These are phyloP conservation scores for Frieseomelitta varia DNA, from an alignment of 1,140 invertebrate species.

Conservation along the genomic window DNA sequence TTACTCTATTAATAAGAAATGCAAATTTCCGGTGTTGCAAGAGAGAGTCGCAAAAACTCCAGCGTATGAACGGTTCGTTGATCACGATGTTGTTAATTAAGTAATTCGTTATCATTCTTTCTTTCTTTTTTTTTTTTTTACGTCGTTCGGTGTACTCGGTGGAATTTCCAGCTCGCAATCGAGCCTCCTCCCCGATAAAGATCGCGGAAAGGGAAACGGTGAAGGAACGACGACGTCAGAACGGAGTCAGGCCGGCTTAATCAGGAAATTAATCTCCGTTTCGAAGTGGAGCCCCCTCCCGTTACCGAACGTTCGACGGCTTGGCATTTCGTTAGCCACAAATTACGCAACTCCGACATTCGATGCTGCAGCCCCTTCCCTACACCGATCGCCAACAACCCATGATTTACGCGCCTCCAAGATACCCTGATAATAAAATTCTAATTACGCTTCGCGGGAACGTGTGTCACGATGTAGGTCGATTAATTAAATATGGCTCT, in stretches of 20 bases:
- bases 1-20: background rate
- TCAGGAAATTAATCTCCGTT: slow-evolving; percentile 36
- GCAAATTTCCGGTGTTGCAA: slow-evolving; percentile 1
- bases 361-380: background rate
- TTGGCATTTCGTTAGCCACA: slow-evolving; percentile 12
- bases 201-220: slow-evolving; percentile 24
- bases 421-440: slow-evolving; percentile 28
- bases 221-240: slow-evolving; percentile 23
- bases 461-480: slow-evolving; percentile 7
- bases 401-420: slow-evolving; percentile 29
- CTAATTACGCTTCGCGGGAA: slow-evolving; percentile 4
- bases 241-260: background rate
- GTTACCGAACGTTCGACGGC: slow-evolving; percentile 4
- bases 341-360: slow-evolving; percentile 36
- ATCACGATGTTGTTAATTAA: slow-evolving; percentile 10
- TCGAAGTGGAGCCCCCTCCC: background rate
- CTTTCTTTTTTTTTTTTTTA: background rate
- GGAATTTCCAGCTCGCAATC: slow-evolving; percentile 13
- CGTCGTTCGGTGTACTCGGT: background rate
- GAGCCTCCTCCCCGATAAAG: background rate
- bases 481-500: slow-evolving; percentile 25
- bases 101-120: slow-evolving; percentile 4
- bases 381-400: slow-evolving; percentile 11
- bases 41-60: background rate
- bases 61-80: background rate